Base-by-base conservation (phyloP, 53 echinoderm and acorn worm genomes). In the Holothuria leucospilota region DNA sequence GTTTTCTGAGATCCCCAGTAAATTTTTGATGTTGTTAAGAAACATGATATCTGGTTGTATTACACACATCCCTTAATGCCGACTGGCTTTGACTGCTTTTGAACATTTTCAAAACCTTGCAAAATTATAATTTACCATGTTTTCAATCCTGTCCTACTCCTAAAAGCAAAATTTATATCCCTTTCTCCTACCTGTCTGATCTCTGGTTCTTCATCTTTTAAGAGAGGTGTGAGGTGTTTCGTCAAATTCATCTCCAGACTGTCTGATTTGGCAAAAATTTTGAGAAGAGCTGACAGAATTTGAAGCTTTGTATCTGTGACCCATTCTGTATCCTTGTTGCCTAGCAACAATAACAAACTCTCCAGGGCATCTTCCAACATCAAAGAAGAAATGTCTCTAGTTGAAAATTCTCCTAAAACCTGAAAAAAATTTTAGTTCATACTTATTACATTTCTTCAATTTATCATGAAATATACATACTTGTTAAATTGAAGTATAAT, bases 341-440 rank as follows among this genome's bases (percentile, higher is more conserved):
- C 75, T 21, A 92, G 80, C 7, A 93, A 77, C 16, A 46, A 52
- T 61, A 85, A 85, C 49, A 99, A 64, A 29, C 62, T 67, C 59
- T 27, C 38, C 51, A 95, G 20, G 13, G 85, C 86, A 62, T 99
- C 92, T 13, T 86, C 65, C 13, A 82, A 81, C 27, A 92, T 91
- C 53, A 92, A 25, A 84, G 94, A 39, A 53, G 91, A 86, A 56
- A 70, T 66, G 29, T 84, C 82, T 61, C 74, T 67, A 58, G 84
- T 68, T 38, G 90, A 82, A 85, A 90, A 95, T 51, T 95, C 99
- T 16, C 99, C 99, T 11, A 99, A 67, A 18, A 99, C 89, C 99
- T 99, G 82, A 0, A 49, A 59, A 15, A 71, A 56, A 56, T 56
- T 15, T 15, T 16, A 16, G 4, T 18, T 2, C 0, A 56, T 15